Percentiles rank a stretch among this genome's conserved stretches.
phyloP scores from a whole-genome alignment of 2,797 vertebrate genomes.

The Argyrosomus regius region DNA sequence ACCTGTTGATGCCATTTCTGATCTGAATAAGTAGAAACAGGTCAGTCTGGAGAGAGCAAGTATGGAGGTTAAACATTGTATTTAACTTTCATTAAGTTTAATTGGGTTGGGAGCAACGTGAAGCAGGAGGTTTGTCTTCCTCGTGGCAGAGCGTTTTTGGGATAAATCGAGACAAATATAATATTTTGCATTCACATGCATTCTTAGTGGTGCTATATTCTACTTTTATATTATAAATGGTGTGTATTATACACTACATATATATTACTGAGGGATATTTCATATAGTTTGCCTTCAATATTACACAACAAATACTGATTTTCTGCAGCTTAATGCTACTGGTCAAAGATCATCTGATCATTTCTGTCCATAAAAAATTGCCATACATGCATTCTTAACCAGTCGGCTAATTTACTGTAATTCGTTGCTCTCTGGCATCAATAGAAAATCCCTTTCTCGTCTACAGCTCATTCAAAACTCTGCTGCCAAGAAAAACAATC shows the following conservation, averaged over 20 bases:
- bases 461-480: no score
- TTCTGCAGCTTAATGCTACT: no score
- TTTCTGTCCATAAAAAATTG: no score
- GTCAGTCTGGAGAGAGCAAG: conserved; percentile 1
- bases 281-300: neutral
- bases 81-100: conserved; percentile 13
- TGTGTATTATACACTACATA: neutral
- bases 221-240: neutral
- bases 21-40: conserved; percentile 58
- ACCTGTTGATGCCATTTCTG: conserved; percentile 51
- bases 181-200: neutral
- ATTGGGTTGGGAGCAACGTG: neutral
- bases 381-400: no score
- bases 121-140: neutral
- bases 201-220: neutral
- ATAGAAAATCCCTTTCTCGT: no score
- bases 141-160: neutral
- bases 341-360: no score
- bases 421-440: no score
- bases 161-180: neutral
- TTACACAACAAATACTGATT: neutral
- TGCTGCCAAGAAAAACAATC: no score
- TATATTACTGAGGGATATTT: neutral
- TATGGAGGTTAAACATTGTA: neutral
- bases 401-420: no score